Base-by-base conservation (phyloP, 1,140 invertebrate genomes). In the Pseudomyrmex flavicornis region DNA sequence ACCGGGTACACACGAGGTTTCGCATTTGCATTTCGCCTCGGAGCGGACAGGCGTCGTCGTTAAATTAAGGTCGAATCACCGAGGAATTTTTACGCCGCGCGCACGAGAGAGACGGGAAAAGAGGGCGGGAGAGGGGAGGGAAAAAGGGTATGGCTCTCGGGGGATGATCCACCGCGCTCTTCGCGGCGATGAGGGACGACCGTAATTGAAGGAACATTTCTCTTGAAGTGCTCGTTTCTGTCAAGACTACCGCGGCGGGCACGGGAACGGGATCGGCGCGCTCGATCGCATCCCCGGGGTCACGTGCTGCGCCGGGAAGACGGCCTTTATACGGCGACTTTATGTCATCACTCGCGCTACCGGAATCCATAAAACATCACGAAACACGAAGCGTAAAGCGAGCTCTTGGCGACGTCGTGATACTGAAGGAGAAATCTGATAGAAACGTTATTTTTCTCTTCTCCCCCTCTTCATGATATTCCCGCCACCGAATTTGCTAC, bases 21-120 rank as follows among this genome's bases (percentile, higher is more conserved):
- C 48, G 48, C 56, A 85, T 89, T 89, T 87, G 83, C 85, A 90
- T 85, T 89, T 89, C 88, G 85, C 86, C 84, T 77, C 63, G 75
- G 13, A 15, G 58, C 46, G 69, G 69, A 26, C n/a, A 75, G 58
- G n/a, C 65, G 61, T 72, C 65, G 61, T 72, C 76, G 86, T 88
- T 88, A 84, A 88, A 88, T 88, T 87, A 88, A 84, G 9, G 80
- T 52, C 66, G 85, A 87, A 87, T 88, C 86, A 75, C 86, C 48
- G 52, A 10, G 56, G 35, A 74, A 87, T 79, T 79, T 84, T 80
- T 77, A 59, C 26, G 54, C 44, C 54, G 54, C 20, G 44, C 35
- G 35, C 35, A 35, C 35, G 35, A 7, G 35, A 35, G 35, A 35
- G 35, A 5, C 35, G 0, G 20, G 20, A 22, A 35, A 35, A 35